Conservation (phyloP, 2,888 invertebrate species). For the Metopia argyrocephala region DNA sequence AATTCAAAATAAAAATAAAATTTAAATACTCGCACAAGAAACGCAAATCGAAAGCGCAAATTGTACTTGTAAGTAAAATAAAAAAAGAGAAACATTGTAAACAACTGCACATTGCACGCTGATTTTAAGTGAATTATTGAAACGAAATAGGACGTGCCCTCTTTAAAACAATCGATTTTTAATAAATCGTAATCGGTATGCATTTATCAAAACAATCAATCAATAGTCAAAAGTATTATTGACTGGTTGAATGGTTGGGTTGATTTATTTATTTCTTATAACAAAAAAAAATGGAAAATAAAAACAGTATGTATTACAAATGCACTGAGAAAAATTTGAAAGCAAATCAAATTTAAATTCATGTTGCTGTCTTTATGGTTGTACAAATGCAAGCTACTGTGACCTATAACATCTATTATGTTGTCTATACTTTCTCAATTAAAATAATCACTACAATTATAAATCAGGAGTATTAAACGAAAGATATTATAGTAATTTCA, state of each 20-base stretch:
- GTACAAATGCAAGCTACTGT: no score
- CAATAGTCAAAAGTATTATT: constrained; percentile 55
- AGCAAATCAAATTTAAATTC: no score
- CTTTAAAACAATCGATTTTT: constrained; percentile 52
- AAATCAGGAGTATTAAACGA: no score
- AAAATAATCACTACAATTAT: no score
- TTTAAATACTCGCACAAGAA: constrained; percentile 7
- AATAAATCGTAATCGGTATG: constrained; percentile 59
- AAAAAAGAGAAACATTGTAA: no score
- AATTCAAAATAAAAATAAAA: neutral
- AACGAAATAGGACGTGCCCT: constrained; percentile 61
- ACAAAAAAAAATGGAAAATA: neutral
- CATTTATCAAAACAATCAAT: constrained; percentile 62
- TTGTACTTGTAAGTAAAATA: neutral
- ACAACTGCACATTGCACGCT: constrained; percentile 14
- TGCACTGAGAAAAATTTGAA: constrained; percentile 29
- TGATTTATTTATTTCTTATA: constrained; percentile 9
- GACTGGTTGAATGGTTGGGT: constrained; percentile 1
- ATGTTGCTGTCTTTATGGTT: no score
- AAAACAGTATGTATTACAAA: neutral
- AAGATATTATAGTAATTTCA: no score
- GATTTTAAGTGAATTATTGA: constrained; percentile 58
- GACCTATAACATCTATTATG: no score
- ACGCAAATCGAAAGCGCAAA: neutral
- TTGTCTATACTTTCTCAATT: no score